A percentile compares a stretch with the other conserved stretches of the same genome.
Evolutionary conservation across 2,797 vertebrate species (phyloP).

Genomic region (Pangasius larnaudii): DNA sequence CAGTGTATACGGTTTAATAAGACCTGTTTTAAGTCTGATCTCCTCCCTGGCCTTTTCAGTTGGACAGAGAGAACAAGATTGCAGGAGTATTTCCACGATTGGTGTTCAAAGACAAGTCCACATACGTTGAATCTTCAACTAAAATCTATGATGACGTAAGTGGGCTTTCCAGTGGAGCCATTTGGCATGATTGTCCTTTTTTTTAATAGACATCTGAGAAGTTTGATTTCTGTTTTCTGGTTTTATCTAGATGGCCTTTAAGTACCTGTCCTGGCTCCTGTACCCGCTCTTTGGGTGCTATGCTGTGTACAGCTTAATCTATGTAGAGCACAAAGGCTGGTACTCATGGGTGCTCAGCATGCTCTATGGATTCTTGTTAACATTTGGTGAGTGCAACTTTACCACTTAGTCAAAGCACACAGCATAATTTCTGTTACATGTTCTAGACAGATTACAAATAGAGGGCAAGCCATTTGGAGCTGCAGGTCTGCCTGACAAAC

Average conservation of each 20-base stretch:
- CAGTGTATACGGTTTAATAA: neutral
- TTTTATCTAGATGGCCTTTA: conserved; percentile 89
- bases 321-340: conserved; percentile 98
- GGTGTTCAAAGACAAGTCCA: conserved; percentile 90
- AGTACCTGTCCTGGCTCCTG: conserved; percentile 92
- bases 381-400: conserved; percentile 85
- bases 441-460: neutral
- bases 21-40: neutral
- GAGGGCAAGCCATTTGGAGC: neutral
- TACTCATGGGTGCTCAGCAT: conserved; percentile 96
- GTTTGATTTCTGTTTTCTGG: conserved; percentile 30
- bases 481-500: neutral
- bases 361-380: conserved; percentile 96
- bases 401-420: neutral
- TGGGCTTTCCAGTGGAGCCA: neutral
- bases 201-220: no score
- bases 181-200: neutral
- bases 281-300: conserved; percentile 95
- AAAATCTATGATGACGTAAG: conserved; percentile 95
- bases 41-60: conserved; percentile 66
- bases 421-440: no score
- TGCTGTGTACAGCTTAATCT: conserved; percentile 91
- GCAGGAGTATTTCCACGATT: conserved; percentile 83
- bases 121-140: conserved; percentile 91
- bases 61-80: conserved; percentile 90